A percentile compares a stretch with the other conserved stretches of the same genome.
Conservation (phyloP, 2,797 vertebrate species). For the Leptodactylus fallax region DNA sequence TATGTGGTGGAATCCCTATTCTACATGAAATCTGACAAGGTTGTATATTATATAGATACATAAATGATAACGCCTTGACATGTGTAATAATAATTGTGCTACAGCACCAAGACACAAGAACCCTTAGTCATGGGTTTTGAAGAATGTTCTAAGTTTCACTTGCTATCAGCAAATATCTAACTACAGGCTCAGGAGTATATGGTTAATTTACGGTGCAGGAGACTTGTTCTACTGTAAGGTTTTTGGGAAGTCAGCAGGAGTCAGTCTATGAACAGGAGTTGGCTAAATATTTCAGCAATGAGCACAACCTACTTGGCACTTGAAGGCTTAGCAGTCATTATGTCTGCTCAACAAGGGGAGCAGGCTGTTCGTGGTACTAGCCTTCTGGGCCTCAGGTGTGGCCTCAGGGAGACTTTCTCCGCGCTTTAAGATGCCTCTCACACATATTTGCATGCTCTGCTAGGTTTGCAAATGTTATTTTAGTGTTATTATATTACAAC, state of each 20-base stretch:
- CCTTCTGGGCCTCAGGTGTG: constrained; percentile 48
- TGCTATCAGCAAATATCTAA: neutral
- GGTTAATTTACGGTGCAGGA: constrained; percentile 35
- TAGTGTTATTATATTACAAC: constrained; percentile 29
- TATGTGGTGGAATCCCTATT: too few species aligned
- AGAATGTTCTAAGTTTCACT: neutral
- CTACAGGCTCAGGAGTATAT: constrained; percentile 1
- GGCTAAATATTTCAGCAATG: constrained; percentile 59
- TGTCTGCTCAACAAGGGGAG: constrained; percentile 35
- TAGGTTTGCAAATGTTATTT: constrained; percentile 43
- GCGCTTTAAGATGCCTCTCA: constrained; percentile 38
- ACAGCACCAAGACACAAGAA: neutral
- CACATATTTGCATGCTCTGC: constrained; percentile 51
- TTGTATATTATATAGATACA: neutral
- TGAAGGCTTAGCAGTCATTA: constrained; percentile 56
- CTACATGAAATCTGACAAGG: too few species aligned
- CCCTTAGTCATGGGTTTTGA: neutral
- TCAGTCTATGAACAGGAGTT: constrained; percentile 58
- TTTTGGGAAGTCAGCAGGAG: constrained; percentile 59
- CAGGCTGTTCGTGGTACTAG: constrained; percentile 35
- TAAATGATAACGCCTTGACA: neutral
- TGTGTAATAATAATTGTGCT: neutral
- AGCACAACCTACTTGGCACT: constrained; percentile 58
- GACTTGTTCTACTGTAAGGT: constrained; percentile 46
- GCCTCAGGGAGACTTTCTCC: constrained; percentile 52